Conservation (phyloP, 2,113 vertebrate species). For the Oriolus oriolus region DNA sequence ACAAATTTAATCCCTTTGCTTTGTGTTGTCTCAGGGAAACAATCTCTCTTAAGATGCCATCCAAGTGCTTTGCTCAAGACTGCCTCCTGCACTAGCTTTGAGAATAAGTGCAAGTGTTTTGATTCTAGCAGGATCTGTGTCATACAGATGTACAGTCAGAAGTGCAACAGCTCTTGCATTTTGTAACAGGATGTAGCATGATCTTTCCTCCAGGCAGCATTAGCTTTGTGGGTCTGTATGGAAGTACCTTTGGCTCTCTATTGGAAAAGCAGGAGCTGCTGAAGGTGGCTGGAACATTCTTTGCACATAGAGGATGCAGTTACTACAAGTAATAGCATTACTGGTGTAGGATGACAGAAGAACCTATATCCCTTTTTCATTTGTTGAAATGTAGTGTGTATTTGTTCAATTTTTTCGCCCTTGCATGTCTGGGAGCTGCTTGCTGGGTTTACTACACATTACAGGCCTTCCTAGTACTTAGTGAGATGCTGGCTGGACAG, state of each 20-base stretch:
- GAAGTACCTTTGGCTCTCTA: neutral
- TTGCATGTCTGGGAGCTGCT: neutral
- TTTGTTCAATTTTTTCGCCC: neutral
- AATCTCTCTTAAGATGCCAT: neutral
- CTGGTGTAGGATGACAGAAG: neutral
- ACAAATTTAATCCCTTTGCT: neutral
- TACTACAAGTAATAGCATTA: neutral
- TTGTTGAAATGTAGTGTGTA: neutral
- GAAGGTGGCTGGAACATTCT: neutral
- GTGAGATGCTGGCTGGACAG: neutral
- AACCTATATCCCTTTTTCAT: neutral
- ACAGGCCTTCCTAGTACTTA: neutral
- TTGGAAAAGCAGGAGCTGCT: neutral
- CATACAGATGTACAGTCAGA: fast-evolving
- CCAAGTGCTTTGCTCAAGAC: neutral
- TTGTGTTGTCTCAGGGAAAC: neutral
- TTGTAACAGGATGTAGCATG: neutral
- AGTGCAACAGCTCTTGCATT: neutral
- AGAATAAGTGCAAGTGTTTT: neutral
- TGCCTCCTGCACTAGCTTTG: neutral
- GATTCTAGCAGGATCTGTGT: neutral
- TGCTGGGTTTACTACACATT: neutral
- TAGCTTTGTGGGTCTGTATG: neutral
- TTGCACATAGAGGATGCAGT: neutral
- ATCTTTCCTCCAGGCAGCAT: neutral